Base-by-base conservation (phyloP, 2,888 invertebrate species). In the Agriopis aurantiaria region DNA sequence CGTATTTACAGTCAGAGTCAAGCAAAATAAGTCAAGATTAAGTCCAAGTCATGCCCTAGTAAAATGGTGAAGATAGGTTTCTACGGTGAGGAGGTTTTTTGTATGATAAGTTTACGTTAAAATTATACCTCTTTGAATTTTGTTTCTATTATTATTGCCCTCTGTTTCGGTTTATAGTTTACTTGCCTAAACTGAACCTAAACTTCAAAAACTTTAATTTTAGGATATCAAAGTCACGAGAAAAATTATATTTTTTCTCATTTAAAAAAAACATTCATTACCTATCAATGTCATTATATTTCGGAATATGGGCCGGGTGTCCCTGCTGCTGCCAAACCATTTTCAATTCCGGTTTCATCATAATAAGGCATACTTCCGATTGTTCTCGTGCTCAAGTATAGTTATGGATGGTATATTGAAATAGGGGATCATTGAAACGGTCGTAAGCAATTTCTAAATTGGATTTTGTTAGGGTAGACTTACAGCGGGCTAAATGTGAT, bases 381-480 rank as follows among this genome's bases (percentile, higher is more conserved):
- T 76, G 78, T 57, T 52, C 41, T 72, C 77, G 75, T 78, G 75
- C 76, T 75, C 73, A 73, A 79, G 79, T 74, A 76, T 72, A 67
- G 67, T 75, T 74, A 72, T 66, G 66, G 69, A 74, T 74, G 73
- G 72, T 75, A 75, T 75, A 75, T 74, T 73, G 80, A 80, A 84
- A 81, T 81, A 80, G 82, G 77, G 84, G 81, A 82, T 82, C 81
- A 83, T 84, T 85, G 80, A 81, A 79, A 82, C 80, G 83, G 84
- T 85, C 83, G 86, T 86, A 87, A 86, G 88, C 89, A 88, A 89
- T 88, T 86, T 85, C 85, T 80, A 87, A 89, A 89, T 89, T 87
- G 85, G 85, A 84, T 85, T 85, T 82, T 77, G 82, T 80, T 77
- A 78, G 81, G 80, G 78, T 76, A 80, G 57, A 67, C 73, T 68